Percentiles rank a stretch among this genome's conserved stretches.
Evolutionary conservation across 37 sponge, comb jelly and placozoan genomes (phyloP).

Genomic region (Chondrilla cf. caribensis): DNA sequence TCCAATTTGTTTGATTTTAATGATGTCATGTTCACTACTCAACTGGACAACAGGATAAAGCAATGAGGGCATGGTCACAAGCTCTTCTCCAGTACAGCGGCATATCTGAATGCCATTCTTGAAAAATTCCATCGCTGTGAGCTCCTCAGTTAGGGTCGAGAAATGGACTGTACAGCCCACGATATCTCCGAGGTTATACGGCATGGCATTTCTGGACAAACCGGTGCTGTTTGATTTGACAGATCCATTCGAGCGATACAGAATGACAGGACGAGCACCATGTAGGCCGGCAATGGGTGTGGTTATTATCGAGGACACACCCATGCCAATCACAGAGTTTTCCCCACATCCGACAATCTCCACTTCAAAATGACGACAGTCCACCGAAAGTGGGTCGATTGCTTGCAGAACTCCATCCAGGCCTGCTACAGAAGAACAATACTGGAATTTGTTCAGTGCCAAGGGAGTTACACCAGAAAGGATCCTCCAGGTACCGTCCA

Average conservation of each 20-base stretch:
- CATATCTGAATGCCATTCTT: conserved; percentile 26
- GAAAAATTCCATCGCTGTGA: conserved; percentile 31
- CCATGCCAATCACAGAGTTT: conserved; percentile 25
- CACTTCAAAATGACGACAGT: conserved; percentile 46
- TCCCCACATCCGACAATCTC: conserved; percentile 18
- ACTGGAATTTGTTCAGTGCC: background rate
- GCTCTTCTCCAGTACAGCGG: background rate
- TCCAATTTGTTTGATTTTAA: no score
- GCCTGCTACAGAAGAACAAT: conserved; percentile 10
- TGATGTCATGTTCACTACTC: conserved; percentile 33
- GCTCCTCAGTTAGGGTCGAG: background rate
- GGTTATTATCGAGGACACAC: conserved; percentile 27
- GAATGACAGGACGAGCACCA: background rate
- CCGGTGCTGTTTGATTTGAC: background rate
- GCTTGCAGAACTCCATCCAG: conserved; percentile 39
- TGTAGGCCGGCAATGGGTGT: background rate
- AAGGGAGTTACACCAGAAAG: background rate
- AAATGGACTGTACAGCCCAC: conserved; percentile 35
- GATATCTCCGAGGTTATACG: conserved; percentile 42
- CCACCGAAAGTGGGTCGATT: conserved; percentile 15
- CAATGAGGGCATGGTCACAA: background rate
- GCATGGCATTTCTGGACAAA: background rate
- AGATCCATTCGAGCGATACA: background rate
- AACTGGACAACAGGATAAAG: conserved; percentile 33
- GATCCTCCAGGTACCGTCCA: background rate